phyloP scores from a whole-genome alignment of 1,140 invertebrate genomes.

The Teleopsis dalmanni region DNA sequence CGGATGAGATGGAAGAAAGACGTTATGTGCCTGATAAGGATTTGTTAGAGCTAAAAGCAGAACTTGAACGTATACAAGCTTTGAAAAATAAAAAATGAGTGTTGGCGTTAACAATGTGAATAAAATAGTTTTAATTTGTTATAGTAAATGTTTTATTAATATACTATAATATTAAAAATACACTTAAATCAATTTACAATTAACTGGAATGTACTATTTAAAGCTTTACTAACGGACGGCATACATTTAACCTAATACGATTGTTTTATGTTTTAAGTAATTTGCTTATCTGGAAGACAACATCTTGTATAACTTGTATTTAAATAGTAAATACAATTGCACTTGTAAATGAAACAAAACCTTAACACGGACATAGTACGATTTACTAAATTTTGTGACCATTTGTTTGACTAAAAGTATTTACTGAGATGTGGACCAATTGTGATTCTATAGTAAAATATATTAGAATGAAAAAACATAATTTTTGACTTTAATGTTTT shows the following conservation, averaged over 20 bases:
- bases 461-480: too few species aligned
- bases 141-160: constrained; percentile 3
- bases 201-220: constrained; percentile 30
- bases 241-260: too few species aligned
- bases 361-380: too few species aligned
- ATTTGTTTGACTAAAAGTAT: too few species aligned
- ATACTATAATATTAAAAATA: too few species aligned
- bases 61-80: constrained; percentile 56
- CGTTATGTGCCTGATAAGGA: constrained; percentile 74
- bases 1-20: constrained; percentile 53
- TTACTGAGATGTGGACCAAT: too few species aligned
- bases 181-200: constrained; percentile 10
- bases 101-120: not conserved
- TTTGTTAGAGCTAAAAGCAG: constrained; percentile 61
- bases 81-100: too few species aligned
- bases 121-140: constrained; percentile 6
- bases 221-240: constrained; percentile 39
- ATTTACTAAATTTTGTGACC: too few species aligned
- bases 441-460: too few species aligned
- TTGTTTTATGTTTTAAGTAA: constrained; percentile 4
- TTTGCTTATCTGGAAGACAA: not conserved
- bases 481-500: too few species aligned
- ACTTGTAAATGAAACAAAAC: too few species aligned
- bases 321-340: constrained; percentile 3
- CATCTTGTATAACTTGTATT: not conserved